Base-by-base conservation (phyloP, 2,888 invertebrate genomes). In the Agonopterix subpropinquella region DNA sequence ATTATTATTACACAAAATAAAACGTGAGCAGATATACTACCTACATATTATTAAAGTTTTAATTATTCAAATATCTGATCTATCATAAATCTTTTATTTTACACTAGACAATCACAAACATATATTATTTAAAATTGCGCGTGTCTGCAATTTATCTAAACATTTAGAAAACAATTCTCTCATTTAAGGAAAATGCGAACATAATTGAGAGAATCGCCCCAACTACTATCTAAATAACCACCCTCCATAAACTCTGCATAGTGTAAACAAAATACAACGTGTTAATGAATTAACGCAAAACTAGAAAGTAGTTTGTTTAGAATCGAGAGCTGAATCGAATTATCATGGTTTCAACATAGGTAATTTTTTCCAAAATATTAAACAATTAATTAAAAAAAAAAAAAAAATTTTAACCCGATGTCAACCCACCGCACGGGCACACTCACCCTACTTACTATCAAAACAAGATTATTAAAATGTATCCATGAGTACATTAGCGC, bases 91-190 rank as follows among this genome's bases (percentile, higher is more conserved):
- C 45, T 54, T 51, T 48, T 47, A 55, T 45, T 49, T 43, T 50
- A 53, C 46, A 46, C 46, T 50, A 54, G 36, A 55, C 54, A 49
- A 52, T 39, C 52, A 56, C 55, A 60, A 50, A 60, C 53, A 54
- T 56, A 48, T 39, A 51, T 45, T 52, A 51, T 50, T 44, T 45
- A 43, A 54, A 57, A 64, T 70, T 70, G 70, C 67, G 65, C 67
- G 62, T 59, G 55, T 55, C 47, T 62, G 57, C 56, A 61, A 58
- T 65, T 61, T 52, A 54, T 49, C 46, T 53, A 49, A 54, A 52
- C 51, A 57, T 63, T 54, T 67, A 35, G 28, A 36, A 46, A 45
- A 45, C 43, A n/a, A 46, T 47, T 42, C 35, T 35, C 15, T 36
- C 45, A 43, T 37, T 41, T 10, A 43, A 42, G 11, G 39, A 13